phyloP scores from a whole-genome alignment of 1,140 invertebrate species.

The Micrasema longulum region DNA sequence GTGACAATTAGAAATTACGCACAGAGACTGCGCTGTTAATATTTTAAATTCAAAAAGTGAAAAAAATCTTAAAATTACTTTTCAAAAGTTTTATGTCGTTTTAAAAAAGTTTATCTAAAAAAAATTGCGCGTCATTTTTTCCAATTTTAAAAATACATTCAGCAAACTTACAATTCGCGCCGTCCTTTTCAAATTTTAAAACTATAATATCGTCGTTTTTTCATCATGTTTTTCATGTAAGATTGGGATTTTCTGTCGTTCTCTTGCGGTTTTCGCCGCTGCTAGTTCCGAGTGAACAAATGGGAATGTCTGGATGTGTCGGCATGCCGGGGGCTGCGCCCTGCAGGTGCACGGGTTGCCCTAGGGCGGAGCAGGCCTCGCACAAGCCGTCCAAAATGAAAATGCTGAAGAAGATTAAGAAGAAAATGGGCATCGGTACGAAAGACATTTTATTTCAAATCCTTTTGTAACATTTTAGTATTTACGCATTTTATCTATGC shows the following conservation, averaged over 20 bases:
- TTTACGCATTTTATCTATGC: too few species aligned
- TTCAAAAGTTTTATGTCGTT: background rate
- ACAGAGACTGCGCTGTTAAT: background rate
- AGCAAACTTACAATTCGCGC: background rate
- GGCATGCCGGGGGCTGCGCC: background rate
- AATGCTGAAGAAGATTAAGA: constrained; percentile 4
- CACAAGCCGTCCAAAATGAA: constrained; percentile 1
- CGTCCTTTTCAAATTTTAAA: background rate
- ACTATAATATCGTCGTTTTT: too few species aligned
- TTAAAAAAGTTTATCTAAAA: background rate
- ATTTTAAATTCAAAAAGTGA: background rate
- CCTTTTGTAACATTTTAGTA: too few species aligned
- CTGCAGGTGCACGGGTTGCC: background rate
- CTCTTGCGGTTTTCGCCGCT: background rate
- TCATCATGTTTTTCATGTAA: too few species aligned
- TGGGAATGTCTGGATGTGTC: background rate
- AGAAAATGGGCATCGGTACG: background rate
- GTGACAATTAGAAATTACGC: background rate
- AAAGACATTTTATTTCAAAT: too few species aligned
- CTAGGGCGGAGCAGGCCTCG: background rate
- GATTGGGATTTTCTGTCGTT: background rate
- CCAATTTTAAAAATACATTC: background rate
- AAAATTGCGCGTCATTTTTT: background rate
- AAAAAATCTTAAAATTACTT: background rate
- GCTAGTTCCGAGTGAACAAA: background rate